Base-by-base conservation (phyloP, 1,140 invertebrate genomes). In the Amphibalanus amphitrite region DNA sequence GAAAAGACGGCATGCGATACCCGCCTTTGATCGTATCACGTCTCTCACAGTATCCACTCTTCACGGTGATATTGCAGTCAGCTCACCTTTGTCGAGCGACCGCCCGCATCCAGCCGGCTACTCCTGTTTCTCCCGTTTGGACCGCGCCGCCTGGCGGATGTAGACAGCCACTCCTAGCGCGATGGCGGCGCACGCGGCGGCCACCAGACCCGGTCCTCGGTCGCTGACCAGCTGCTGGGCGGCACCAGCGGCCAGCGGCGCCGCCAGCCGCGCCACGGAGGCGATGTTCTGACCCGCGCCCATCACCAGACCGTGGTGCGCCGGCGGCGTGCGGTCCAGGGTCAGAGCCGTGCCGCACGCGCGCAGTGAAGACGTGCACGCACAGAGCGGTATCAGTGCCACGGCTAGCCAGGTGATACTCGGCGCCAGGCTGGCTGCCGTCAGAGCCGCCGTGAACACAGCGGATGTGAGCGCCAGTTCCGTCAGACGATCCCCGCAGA, bases 201-300 rank as follows among this genome's bases (percentile, higher is more conserved):
- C 64, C 6, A 23, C 64, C 23, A 26, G 23, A 23, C 26, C 64
- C 64, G 26, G 23, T 65, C 64, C 64, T 6, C 64, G 23, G 26
- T 65, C 64, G 20, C 64, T 26, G 10, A 65, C 23, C 64, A 23
- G 26, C 64, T 65, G 64, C 26, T 65, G 64, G 26, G 64, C 64
- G 64, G 64, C 64, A 6, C 64, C 64, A 6, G 64, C 64, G 23
- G 26, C 23, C 64, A 65, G 26, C 26, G 64, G 64, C 25, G 79
- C 74, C 29, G 79, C 67, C 77, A 80, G 80, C 33, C 80, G 74
- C 3, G 78, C 76, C n/a, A 81, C 70, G 17, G 80, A 76, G 74
- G 79, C 77, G 13, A 79, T 72, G 73, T 78, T 81, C 30, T 80
- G 79, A 59, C 78, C 75, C 13, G 80, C 73, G 6, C 80, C 80